Conservation (phyloP, 2,888 invertebrate genomes). For the Lottia gigantea region DNA sequence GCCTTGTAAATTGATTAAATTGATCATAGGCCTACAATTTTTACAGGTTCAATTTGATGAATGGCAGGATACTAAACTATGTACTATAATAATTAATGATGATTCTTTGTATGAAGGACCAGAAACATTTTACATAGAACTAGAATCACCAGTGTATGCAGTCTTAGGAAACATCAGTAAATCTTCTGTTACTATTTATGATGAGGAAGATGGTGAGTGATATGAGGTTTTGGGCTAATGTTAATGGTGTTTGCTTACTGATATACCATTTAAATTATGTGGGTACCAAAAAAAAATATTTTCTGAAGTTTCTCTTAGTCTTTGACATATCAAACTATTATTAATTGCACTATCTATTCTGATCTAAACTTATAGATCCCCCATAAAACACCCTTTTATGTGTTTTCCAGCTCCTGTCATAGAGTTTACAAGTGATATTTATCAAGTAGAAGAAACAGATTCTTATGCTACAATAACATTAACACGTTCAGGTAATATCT, state of each 20-base stretch:
- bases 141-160: constrained; percentile 55
- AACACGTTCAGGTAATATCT: constrained; percentile 49
- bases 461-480: constrained; percentile 50
- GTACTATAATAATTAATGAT: constrained; percentile 61
- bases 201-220: constrained; percentile 61
- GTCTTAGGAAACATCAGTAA: constrained; percentile 47
- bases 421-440: constrained; percentile 52
- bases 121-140: constrained; percentile 58
- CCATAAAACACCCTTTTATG: no score
- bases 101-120: constrained; percentile 62
- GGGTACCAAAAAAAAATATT: background rate
- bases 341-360: no score
- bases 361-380: no score
- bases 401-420: constrained; percentile 56
- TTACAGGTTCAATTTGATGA: constrained; percentile 64
- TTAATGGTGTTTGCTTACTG: no score
- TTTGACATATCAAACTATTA: no score
- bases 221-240: background rate
- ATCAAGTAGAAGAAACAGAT: constrained; percentile 59
- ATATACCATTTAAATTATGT: background rate
- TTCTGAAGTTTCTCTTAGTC: no score
- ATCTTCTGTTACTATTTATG: constrained; percentile 53
- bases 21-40: no score
- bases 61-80: constrained; percentile 58
- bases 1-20: no score